Evolutionary conservation across 1,140 invertebrate genomes (phyloP), one percentile per base, ranked within the genome.

Genomic region (Lepidostoma basale): DNA sequence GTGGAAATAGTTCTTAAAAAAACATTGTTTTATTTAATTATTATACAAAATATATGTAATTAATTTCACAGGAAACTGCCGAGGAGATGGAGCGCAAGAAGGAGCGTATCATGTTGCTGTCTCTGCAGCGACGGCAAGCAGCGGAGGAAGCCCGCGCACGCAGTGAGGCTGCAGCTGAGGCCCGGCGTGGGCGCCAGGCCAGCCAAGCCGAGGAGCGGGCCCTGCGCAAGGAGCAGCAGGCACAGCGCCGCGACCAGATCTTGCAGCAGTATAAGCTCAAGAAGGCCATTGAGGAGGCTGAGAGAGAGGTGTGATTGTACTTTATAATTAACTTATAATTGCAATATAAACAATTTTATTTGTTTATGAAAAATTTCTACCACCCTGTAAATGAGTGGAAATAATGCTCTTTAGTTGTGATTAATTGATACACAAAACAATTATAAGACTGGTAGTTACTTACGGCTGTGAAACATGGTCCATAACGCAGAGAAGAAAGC

Each of bases 241-340:
- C 90, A 75, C 86, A 90, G 30, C 85, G 94, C 73, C 83, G 96
- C 67, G 91, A 95, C 68, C 86, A 86, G 67, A 98, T 98, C 78
- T 87, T 98, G 71, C 94, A 97, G 77, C 92, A 96, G 78, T 95
- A 98, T 83, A 94, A 96, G 81, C 86, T 97, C 73, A 95, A 97
- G 76, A 98, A 98, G 82, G 92, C 92, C 40, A 89, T 93, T 60
- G 93, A 96, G 80, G 94, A 97, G 84, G 92, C 92, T 40, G 93
- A 96, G 76, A 85, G 92, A 83, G 93, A 95, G 85, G 93, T 93
- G 76, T n/a, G n/a, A n/a, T n/a, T n/a, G n/a, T n/a, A n/a, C n/a
- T n/a, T n/a, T n/a, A n/a, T n/a, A n/a, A n/a, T n/a, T n/a, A n/a
- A n/a, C n/a, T n/a, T n/a, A n/a, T n/a, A n/a, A n/a, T n/a, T n/a